phyloP scores from a whole-genome alignment of 2,113 vertebrate genomes.

The Esox niger region DNA sequence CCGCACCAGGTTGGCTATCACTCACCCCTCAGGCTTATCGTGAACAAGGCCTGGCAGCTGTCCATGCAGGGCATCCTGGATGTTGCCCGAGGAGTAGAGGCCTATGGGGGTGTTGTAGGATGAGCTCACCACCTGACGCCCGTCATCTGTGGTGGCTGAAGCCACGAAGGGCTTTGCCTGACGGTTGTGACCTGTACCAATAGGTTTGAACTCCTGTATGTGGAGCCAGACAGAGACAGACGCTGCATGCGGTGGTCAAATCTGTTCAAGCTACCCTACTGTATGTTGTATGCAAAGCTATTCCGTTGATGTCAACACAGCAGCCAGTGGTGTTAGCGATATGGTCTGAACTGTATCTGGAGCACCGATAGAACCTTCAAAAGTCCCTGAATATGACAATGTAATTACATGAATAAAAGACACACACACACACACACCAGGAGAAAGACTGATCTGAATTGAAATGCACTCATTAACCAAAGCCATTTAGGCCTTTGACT shows the following conservation, averaged over 20 bases:
- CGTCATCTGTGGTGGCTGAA: conserved; percentile 93
- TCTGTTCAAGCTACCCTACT: background rate
- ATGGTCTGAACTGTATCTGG: no score
- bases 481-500: no score
- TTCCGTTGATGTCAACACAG: no score
- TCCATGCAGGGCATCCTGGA: conserved; percentile 92
- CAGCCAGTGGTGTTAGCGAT: no score
- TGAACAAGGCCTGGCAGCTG: conserved; percentile 88
- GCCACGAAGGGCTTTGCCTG: conserved; percentile 93
- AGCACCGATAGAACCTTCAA: no score
- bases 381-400: no score
- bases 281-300: background rate
- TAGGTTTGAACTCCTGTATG: conserved; percentile 88
- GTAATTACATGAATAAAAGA: no score
- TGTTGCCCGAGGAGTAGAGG: conserved; percentile 96
- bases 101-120: conserved; percentile 98
- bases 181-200: conserved; percentile 90
- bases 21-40: conserved; percentile 82
- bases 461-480: no score
- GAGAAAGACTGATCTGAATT: no score
- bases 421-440: no score
- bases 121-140: conserved; percentile 94
- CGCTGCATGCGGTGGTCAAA: background rate
- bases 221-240: conserved; percentile 8
- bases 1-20: background rate